phyloP scores from a whole-genome alignment of 2,888 invertebrate species.

The Oxyteleia sp. region DNA sequence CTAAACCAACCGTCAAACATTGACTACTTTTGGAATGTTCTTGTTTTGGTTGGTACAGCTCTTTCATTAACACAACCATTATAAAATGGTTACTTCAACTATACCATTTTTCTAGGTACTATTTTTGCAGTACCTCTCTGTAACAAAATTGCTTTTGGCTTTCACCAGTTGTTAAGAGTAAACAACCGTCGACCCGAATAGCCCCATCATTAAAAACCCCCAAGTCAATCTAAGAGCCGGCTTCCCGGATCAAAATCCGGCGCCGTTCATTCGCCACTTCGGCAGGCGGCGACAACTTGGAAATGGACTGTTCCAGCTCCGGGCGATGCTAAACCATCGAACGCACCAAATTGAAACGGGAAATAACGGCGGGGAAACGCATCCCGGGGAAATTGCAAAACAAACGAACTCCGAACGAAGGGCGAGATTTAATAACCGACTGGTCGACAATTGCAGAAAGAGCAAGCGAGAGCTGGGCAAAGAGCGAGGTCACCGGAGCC shows the following conservation, averaged over 20 bases:
- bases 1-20: too few species aligned
- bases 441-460: slow-evolving; percentile 8
- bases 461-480: slow-evolving; percentile 7
- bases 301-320: slow-evolving; percentile 59
- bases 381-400: slow-evolving; percentile 5
- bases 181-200: background rate
- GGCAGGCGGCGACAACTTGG: slow-evolving; percentile 44
- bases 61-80: too few species aligned
- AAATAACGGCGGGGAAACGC: background rate
- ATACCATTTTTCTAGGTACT: background rate
- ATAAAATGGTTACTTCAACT: background rate
- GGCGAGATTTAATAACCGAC: slow-evolving; percentile 13
- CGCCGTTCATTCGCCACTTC: slow-evolving; percentile 37
- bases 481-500: slow-evolving; percentile 41
- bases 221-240: background rate
- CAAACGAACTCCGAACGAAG: background rate
- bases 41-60: too few species aligned
- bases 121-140: too few species aligned
- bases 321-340: slow-evolving; percentile 6
- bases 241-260: slow-evolving; percentile 10
- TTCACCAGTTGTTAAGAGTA: background rate
- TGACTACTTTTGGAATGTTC: too few species aligned
- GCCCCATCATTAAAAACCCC: background rate
- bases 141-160: too few species aligned
- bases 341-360: background rate